Conservation (phyloP, 2,888 invertebrate species). For the Sesamia inferens region DNA sequence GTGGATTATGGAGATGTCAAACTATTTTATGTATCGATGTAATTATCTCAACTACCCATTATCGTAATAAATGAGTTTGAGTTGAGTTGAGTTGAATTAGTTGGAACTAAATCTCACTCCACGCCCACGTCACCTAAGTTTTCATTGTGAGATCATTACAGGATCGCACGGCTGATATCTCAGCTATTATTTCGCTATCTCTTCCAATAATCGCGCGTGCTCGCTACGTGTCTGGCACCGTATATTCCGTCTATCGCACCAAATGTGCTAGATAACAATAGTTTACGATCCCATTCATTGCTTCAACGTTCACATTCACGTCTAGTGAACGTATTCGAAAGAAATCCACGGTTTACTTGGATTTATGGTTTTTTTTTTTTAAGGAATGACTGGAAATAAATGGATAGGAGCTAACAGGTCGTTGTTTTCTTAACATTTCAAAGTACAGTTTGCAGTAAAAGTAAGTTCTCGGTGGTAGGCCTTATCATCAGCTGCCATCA, state of each 20-base stretch:
- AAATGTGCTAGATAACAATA: conserved; percentile 55
- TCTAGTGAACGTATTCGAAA: not conserved
- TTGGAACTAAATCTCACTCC: no score
- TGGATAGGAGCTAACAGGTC: conserved; percentile 6
- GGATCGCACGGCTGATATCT: not conserved
- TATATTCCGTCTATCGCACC: conserved; percentile 30
- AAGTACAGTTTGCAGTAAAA: conserved; percentile 1
- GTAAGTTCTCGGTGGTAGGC: not conserved
- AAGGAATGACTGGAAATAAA: conserved; percentile 8
- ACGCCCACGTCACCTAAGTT: no score
- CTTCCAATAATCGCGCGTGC: not conserved
- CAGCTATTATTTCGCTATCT: conserved; percentile 14
- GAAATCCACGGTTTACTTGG: conserved; percentile 27
- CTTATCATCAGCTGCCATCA: no score
- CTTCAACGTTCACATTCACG: conserved; percentile 11
- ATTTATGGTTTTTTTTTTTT: conserved; percentile 23
- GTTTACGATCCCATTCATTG: conserved; percentile 48
- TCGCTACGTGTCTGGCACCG: not conserved
- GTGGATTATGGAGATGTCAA: no score
- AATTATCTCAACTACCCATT: no score
- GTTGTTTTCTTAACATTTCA: conserved; percentile 21
- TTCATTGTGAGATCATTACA: no score
- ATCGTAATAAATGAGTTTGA: no score
- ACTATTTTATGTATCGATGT: no score
- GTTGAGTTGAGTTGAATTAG: no score